Percentiles rank a stretch among this genome's conserved stretches.
Evolutionary conservation across 2,888 invertebrate genomes (phyloP).

Genomic region (Cryptocheilus praepositus): DNA sequence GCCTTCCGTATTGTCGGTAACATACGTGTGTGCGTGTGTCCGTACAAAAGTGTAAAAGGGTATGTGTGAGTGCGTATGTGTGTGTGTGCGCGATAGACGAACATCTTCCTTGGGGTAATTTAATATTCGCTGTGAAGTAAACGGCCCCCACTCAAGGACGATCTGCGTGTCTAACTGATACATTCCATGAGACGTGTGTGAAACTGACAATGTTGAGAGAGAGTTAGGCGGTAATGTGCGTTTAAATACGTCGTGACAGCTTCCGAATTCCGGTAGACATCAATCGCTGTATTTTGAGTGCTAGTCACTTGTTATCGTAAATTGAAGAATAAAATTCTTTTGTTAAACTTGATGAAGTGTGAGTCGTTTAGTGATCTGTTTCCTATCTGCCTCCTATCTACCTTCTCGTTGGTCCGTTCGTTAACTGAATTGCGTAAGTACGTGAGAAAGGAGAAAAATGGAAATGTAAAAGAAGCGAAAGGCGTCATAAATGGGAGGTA

Average conservation of each 20-base stretch:
- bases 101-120: background rate
- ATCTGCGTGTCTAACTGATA: conserved; percentile 44
- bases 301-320: conserved; percentile 73
- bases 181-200: conserved; percentile 46
- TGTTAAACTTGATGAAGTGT: conserved; percentile 56
- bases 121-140: background rate
- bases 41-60: conserved; percentile 16
- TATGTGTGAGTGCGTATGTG: conserved; percentile 1
- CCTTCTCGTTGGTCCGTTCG: no score
- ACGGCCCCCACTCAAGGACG: conserved; percentile 1
- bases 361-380: no score
- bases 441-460: no score
- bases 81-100: background rate
- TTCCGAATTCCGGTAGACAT: conserved; percentile 54
- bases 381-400: no score
- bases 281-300: conserved; percentile 67
- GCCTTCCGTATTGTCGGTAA: conserved; percentile 44
- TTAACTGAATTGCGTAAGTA: no score
- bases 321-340: conserved; percentile 70
- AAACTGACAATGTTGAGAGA: conserved; percentile 20
- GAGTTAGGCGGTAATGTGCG: conserved; percentile 23
- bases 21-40: conserved; percentile 7
- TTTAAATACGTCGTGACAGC: conserved; percentile 20
- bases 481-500: no score
- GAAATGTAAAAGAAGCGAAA: no score